These are phyloP conservation scores for Neogobius melanostomus DNA, from an alignment of 2,113 vertebrate genomes.

Conservation along the genomic window DNA sequence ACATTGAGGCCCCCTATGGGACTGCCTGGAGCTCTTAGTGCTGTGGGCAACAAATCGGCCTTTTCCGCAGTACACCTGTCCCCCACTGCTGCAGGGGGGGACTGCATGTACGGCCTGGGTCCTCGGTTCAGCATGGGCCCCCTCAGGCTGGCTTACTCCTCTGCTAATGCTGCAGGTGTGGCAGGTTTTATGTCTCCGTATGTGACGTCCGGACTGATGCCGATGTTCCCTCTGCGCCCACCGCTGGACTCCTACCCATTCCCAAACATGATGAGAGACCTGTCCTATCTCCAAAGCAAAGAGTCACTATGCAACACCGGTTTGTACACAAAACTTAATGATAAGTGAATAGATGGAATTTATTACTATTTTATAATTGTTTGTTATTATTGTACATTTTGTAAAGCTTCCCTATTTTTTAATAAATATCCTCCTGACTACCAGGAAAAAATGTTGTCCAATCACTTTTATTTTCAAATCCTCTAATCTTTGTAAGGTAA, in stretches of 20 bases:
- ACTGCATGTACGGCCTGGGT: constrained; percentile 73
- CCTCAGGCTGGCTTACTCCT: constrained; percentile 79
- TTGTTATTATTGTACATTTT: constrained; percentile 39
- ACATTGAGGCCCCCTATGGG: constrained; percentile 61
- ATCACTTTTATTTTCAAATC: too few species aligned
- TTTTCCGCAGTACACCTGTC: constrained; percentile 81
- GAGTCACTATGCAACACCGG: constrained; percentile 69
- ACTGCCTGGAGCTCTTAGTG: constrained; percentile 63
- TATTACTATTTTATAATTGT: not conserved
- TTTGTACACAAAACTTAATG: constrained; percentile 70
- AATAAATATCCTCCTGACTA: constrained; percentile 42
- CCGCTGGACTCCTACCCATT: constrained; percentile 78
- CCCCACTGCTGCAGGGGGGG: constrained; percentile 55
- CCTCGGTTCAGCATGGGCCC: constrained; percentile 80
- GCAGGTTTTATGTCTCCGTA: constrained; percentile 82
- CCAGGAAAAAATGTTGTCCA: too few species aligned
- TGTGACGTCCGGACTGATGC: constrained; percentile 80
- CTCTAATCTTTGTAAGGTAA: too few species aligned
- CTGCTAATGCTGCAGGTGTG: constrained; percentile 68
- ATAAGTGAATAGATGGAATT: constrained; percentile 56
- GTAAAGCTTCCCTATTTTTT: constrained; percentile 39
- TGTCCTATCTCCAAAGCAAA: constrained; percentile 78
- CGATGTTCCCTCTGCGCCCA: constrained; percentile 80
- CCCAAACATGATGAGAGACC: constrained; percentile 80
- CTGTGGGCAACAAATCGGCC: constrained; percentile 77